phyloP scores from a whole-genome alignment of 2,888 invertebrate genomes.

The Cephus pygmeus region DNA sequence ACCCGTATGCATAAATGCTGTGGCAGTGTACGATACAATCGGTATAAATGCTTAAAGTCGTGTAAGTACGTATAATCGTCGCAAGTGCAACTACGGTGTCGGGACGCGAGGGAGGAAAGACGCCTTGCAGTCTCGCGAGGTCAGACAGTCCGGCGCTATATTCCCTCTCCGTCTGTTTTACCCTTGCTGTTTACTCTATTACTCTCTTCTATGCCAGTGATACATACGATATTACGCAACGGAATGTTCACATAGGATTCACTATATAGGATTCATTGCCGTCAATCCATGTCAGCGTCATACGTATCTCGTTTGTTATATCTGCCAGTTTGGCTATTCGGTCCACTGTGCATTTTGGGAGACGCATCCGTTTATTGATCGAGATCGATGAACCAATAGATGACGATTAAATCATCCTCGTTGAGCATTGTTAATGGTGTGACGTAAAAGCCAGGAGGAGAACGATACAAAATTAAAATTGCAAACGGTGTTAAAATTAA shows the following conservation, averaged over 20 bases:
- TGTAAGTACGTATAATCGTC: background rate
- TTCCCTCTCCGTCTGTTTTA: background rate
- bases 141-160: conserved; percentile 60
- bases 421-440: background rate
- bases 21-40: background rate
- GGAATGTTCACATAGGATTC: background rate
- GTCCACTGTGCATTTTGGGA: background rate
- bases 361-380: background rate
- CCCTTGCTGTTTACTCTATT: background rate
- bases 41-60: background rate
- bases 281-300: background rate
- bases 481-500: background rate
- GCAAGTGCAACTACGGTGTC: background rate
- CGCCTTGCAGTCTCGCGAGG: conserved; percentile 60
- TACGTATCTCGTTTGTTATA: background rate
- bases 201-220: background rate
- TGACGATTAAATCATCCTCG: background rate
- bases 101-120: conserved; percentile 5
- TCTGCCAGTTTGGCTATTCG: background rate
- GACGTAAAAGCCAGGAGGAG: fast-evolving
- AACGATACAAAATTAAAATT: background rate
- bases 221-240: background rate
- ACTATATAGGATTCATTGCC: background rate
- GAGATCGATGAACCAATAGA: background rate
- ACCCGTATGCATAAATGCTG: background rate